Evolutionary conservation across 2,113 vertebrate species (phyloP), one percentile per base, ranked within the genome.

Genomic region (Dipodomys ordii): DNA sequence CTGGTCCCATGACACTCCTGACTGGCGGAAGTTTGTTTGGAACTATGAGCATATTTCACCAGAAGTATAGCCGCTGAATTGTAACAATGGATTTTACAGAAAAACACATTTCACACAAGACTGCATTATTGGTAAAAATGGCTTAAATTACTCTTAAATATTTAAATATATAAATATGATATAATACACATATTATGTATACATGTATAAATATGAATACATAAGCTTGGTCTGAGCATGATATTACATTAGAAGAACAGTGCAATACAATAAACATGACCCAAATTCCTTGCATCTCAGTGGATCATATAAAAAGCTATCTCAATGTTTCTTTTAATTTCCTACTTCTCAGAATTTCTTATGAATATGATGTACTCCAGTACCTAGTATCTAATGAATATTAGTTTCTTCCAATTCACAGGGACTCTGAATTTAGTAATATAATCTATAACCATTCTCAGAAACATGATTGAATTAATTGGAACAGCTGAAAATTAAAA

Each of bases 401-500:
- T 19, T 68, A 25, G 3, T n/a, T 94, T 74, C 28, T 4, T 4
- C 6, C 3, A 53, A 35, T 91, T 69, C 65, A 16, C 6, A 53
- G 22, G 25, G 10, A 39, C 3, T 4, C 13, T 19, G 8, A 35
- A 12, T 9, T 94, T 71, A 39, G 74, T 83, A 83, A 79, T 65
- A 46, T 49, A 19, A 49, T 28, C 19, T 53, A 23, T 16, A 87
- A 49, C 5, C 84, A 68, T 28, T 74, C 20, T 69, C 28, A 78
- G 27, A 86, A 92, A 71, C 10, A 8, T 57, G 9, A 65, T 5
- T 82, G 46, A 83, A 19, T 22, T 83, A 13, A 74, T 6, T 78
- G 65, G 79, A 27, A 82, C 82, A 84, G 60, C 60, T 57, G 30
- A 90, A 28, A 86, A 73, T 88, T 88, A 32, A 88, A 5, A 72